These are phyloP conservation scores for Perdita meconis DNA, from an alignment of 2,888 invertebrate species.

Conservation along the genomic window DNA sequence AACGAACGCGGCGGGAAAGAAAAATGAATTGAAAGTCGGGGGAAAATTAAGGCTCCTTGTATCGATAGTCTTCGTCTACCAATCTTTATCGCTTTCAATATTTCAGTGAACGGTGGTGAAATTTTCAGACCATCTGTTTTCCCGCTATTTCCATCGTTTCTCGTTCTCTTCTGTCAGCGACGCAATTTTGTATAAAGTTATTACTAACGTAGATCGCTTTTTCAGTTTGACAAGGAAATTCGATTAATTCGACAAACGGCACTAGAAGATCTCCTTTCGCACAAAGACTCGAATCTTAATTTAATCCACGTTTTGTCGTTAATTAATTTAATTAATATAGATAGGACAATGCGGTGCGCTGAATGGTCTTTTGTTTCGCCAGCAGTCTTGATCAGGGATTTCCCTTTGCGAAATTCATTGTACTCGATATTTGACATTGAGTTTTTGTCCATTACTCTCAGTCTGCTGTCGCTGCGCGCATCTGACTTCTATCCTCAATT, in stretches of 20 bases:
- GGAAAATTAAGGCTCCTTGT: neutral
- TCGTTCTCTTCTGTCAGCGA: neutral
- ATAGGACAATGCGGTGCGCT: conserved; percentile 27
- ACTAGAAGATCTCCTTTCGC: neutral
- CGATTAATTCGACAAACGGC: conserved; percentile 25
- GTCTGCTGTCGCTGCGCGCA: conserved; percentile 16
- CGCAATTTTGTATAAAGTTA: neutral
- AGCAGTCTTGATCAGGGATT: conserved; percentile 41
- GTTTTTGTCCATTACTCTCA: too few relatives aligned
- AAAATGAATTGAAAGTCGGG: neutral
- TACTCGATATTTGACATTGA: conserved; percentile 33
- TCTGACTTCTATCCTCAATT: too few relatives aligned
- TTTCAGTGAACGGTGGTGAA: too few relatives aligned
- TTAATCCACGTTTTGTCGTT: conserved; percentile 42
- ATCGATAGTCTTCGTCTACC: neutral
- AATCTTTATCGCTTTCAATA: neutral
- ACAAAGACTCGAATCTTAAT: conserved; percentile 49
- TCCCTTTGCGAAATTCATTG: conserved; percentile 45
- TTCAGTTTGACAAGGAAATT: neutral
- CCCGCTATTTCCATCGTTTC: neutral
- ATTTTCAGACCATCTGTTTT: neutral
- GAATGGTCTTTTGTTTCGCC: conserved; percentile 44
- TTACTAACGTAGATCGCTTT: conserved; percentile 8
- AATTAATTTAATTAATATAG: conserved; percentile 53
- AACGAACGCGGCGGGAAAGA: neutral